Conservation (phyloP, 2,797 vertebrate species). For the Lepus oiostolus region DNA sequence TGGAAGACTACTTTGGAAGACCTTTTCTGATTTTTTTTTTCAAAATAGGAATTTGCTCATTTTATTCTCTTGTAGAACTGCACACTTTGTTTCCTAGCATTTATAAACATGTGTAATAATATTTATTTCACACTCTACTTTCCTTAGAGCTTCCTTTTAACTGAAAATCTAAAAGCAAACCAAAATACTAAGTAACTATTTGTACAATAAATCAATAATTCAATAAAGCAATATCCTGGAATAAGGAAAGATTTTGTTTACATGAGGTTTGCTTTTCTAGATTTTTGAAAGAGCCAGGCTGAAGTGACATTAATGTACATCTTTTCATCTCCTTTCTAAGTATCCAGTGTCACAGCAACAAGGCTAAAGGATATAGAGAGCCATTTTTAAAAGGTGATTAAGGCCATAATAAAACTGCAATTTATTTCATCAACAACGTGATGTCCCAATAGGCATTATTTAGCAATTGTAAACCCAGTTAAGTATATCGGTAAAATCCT, state of each 20-base stretch:
- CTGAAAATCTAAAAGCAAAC: conserved; percentile 5
- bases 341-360: background rate
- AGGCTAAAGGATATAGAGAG: background rate
- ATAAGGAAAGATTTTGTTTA: conserved; percentile 33
- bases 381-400: conserved; percentile 48
- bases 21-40: background rate
- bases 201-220: conserved; percentile 5
- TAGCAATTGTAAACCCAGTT: conserved; percentile 56
- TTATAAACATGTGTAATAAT: background rate
- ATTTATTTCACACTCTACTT: background rate
- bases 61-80: background rate
- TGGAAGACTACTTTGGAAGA: background rate
- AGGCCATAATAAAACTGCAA: conserved; percentile 14
- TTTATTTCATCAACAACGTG: conserved; percentile 54
- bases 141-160: background rate
- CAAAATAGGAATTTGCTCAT: background rate
- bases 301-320: conserved; percentile 34
- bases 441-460: conserved; percentile 45
- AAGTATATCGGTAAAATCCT: conserved; percentile 24
- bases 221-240: background rate
- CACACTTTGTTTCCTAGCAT: background rate
- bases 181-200: background rate
- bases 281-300: background rate
- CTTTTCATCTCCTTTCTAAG: conserved; percentile 54
- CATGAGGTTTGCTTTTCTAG: background rate